Conservation (phyloP, 2,888 invertebrate genomes). For the Glomeris marginata region DNA sequence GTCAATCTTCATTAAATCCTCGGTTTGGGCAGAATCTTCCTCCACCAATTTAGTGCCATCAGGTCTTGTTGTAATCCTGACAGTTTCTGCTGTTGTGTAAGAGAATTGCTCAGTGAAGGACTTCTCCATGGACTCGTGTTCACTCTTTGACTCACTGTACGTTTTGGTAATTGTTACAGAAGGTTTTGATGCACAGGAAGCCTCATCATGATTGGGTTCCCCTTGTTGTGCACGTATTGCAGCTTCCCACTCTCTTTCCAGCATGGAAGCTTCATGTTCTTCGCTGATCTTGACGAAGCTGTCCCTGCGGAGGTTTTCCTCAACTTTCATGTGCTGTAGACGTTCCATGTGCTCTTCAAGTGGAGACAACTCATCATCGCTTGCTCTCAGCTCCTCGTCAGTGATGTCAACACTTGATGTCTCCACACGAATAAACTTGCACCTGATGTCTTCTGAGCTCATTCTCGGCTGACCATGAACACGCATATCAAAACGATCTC, state of each 20-base stretch:
- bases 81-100: not conserved
- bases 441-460: not conserved
- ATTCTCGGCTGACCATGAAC: too few species aligned
- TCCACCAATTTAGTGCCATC: not conserved
- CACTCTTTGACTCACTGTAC: too few species aligned
- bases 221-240: too few species aligned
- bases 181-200: too few species aligned
- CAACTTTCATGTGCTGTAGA: constrained; percentile 5
- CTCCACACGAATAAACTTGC: constrained; percentile 27
- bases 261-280: not conserved
- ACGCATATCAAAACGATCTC: not conserved
- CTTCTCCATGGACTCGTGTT: too few species aligned
- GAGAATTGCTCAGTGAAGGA: too few species aligned
- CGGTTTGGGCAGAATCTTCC: constrained; percentile 50
- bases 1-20: constrained; percentile 60
- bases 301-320: constrained; percentile 39
- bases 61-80: not conserved
- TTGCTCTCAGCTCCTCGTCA: constrained; percentile 47
- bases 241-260: too few species aligned
- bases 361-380: constrained; percentile 39
- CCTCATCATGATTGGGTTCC: too few species aligned
- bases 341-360: constrained; percentile 11
- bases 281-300: constrained; percentile 15
- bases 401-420: constrained; percentile 41
- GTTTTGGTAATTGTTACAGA: too few species aligned